These are phyloP conservation scores for Gallinago stenura DNA, from an alignment of 2,797 vertebrate genomes.

Conservation along the genomic window DNA sequence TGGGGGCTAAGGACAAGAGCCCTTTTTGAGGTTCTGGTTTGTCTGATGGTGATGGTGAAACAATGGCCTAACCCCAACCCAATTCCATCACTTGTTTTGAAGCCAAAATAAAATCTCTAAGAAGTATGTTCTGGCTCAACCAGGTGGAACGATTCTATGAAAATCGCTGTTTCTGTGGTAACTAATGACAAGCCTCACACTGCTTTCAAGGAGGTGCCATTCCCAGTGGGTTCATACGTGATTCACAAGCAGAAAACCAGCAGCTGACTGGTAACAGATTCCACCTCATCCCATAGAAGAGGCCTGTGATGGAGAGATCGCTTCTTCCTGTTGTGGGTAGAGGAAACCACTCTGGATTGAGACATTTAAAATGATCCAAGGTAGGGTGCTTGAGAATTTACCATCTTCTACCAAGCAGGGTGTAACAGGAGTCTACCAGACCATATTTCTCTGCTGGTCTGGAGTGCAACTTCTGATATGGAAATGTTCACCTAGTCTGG, in stretches of 20 bases:
- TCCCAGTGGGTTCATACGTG: not conserved
- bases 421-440: not conserved
- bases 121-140: not conserved
- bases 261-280: not conserved
- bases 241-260: not conserved
- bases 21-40: not conserved
- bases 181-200: not conserved
- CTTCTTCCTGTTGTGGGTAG: not conserved
- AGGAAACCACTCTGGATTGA: not conserved
- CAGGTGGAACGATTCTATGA: not conserved
- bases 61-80: not conserved
- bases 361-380: not conserved
- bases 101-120: not conserved
- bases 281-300: not conserved
- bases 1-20: not conserved
- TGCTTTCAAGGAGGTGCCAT: not conserved
- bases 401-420: not conserved
- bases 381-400: not conserved
- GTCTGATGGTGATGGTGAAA: not conserved
- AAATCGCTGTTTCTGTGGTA: not conserved
- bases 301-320: fast-evolving
- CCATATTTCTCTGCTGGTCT: not conserved
- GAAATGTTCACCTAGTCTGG: not conserved
- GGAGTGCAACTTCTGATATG: not conserved
- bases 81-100: not conserved